phyloP scores from a whole-genome alignment of 2,797 vertebrate genomes.

The Anguilla marmorata region DNA sequence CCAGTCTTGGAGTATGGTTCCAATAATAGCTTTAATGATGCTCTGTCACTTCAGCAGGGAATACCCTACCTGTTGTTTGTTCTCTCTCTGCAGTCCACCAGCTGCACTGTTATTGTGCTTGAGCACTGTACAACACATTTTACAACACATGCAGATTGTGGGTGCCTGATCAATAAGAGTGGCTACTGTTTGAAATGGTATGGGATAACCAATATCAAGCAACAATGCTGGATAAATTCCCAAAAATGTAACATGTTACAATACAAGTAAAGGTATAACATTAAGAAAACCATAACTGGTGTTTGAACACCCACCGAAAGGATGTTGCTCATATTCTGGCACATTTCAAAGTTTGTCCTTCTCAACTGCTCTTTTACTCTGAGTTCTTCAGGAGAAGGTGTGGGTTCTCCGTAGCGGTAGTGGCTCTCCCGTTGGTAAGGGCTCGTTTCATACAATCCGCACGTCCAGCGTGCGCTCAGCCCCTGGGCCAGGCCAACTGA shows the following conservation, averaged over 20 bases:
- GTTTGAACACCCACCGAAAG: slow-evolving; percentile 20
- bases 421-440: not conserved
- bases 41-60: no score
- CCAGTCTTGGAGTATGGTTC: no score
- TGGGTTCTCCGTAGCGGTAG: fast-evolving
- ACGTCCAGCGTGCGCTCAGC: no score
- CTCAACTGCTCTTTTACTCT: fast-evolving
- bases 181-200: not conserved
- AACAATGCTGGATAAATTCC: not conserved
- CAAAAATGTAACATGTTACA: not conserved
- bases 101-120: no score
- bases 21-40: no score
- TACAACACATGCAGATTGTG: not conserved
- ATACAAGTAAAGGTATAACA: not conserved
- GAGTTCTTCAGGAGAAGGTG: fast-evolving
- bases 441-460: no score
- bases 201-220: not conserved
- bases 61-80: no score
- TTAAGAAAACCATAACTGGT: not conserved
- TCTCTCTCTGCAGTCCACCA: no score
- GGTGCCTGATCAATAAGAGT: not conserved
- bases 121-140: not conserved
- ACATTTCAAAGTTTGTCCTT: slow-evolving; percentile 37
- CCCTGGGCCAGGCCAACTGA: fast-evolving
- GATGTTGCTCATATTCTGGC: not conserved